These are phyloP conservation scores for Holcopasites calliopsidis DNA, from an alignment of 1,140 invertebrate species.

Conservation along the genomic window DNA sequence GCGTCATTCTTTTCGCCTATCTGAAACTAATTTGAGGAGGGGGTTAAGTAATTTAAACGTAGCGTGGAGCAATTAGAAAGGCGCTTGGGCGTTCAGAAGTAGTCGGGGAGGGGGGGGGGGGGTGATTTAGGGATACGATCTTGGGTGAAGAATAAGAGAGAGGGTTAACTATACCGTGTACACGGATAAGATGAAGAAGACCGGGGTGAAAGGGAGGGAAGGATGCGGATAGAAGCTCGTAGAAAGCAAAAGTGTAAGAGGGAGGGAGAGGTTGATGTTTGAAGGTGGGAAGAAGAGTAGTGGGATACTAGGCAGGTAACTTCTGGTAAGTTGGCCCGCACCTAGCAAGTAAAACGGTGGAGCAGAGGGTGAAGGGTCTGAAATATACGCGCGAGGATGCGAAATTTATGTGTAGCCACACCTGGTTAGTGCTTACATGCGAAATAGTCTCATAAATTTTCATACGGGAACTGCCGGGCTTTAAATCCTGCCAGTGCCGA, in stretches of 20 bases:
- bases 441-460: slow-evolving; percentile 79
- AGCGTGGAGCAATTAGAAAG: slow-evolving; percentile 75
- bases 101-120: slow-evolving; percentile 68
- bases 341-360: slow-evolving; percentile 68
- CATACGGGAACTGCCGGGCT: slow-evolving; percentile 68
- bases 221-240: neutral
- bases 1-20: slow-evolving; percentile 77
- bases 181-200: slow-evolving; percentile 48
- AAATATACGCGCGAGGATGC: slow-evolving; percentile 77
- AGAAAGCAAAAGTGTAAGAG: slow-evolving; percentile 55
- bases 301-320: slow-evolving; percentile 70
- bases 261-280: slow-evolving; percentile 7
- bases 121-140: slow-evolving; percentile 76
- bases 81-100: slow-evolving; percentile 64
- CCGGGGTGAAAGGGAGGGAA: slow-evolving; percentile 26
- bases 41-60: slow-evolving; percentile 77
- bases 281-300: slow-evolving; percentile 44
- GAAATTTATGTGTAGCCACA: slow-evolving; percentile 80
- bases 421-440: slow-evolving; percentile 79
- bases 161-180: slow-evolving; percentile 59
- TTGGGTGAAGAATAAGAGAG: slow-evolving; percentile 73
- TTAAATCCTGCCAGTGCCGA: slow-evolving; percentile 69
- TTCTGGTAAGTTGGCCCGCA: slow-evolving; percentile 74
- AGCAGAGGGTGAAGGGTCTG: slow-evolving; percentile 66
- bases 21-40: slow-evolving; percentile 74